These are phyloP conservation scores for Chelmon rostratus DNA, from an alignment of 2,797 vertebrate species.

Conservation along the genomic window DNA sequence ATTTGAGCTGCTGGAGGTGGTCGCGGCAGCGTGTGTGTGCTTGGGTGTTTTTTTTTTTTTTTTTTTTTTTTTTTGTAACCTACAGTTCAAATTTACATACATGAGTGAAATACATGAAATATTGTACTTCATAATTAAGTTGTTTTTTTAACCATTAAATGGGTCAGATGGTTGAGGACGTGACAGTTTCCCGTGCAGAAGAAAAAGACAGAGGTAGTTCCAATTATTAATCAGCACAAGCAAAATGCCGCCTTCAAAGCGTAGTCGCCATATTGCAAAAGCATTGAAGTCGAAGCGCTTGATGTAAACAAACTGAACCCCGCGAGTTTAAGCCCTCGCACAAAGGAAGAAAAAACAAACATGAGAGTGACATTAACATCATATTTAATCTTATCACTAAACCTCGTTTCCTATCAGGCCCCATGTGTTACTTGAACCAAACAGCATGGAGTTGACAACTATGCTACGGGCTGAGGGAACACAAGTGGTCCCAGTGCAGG, in stretches of 20 bases:
- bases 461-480: slow-evolving; percentile 4
- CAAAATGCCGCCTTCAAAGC: slow-evolving; percentile 46
- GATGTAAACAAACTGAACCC: slow-evolving; percentile 46
- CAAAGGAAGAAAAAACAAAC: slow-evolving; percentile 40
- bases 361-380: slow-evolving; percentile 42
- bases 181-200: slow-evolving; percentile 19
- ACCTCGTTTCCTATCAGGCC: slow-evolving; percentile 40
- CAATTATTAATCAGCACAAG: slow-evolving; percentile 37
- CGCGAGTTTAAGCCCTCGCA: slow-evolving; percentile 40
- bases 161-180: slow-evolving; percentile 44
- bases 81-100: slow-evolving; percentile 44
- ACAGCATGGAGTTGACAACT: slow-evolving; percentile 19
- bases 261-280: slow-evolving; percentile 28
- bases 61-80: too few species aligned
- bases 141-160: slow-evolving; percentile 26
- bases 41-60: slow-evolving; percentile 6
- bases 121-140: slow-evolving; percentile 34
- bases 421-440: slow-evolving; percentile 22
- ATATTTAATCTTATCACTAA: slow-evolving; percentile 49
- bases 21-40: background rate
- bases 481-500: slow-evolving; percentile 11
- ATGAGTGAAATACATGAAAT: slow-evolving; percentile 27
- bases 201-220: slow-evolving; percentile 42
- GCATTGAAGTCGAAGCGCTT: slow-evolving; percentile 40
- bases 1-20: slow-evolving; percentile 22